Evolutionary conservation across 2,113 vertebrate species (phyloP), one percentile per base, ranked within the genome.

Genomic region (Craseonycteris thonglongyai): DNA sequence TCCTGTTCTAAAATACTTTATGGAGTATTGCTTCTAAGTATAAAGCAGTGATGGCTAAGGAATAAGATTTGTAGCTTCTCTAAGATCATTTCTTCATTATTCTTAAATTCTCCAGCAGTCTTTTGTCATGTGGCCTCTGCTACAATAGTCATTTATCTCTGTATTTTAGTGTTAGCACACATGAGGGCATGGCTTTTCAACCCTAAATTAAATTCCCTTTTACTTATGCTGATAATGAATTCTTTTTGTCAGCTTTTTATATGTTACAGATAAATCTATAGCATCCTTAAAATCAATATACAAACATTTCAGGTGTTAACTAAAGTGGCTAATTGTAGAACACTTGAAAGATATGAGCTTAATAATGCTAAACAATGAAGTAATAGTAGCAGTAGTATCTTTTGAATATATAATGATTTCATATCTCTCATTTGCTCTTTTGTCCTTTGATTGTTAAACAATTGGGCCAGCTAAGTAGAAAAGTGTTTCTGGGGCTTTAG

Each of bases 281-380:
- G 22, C 22, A 59, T 68, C 22, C 21, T 84, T 95, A 71, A 93
- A 96, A 94, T 83, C 26, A 66, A 56, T 71, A 88, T 24, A 71
- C 30, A 61, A 71, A 74, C 74, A 85, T 63, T 71, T 42, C 24
- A 59, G 6, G 16, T 80, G 30, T 69, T 85, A 88, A 22, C 19
- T 42, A 63, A n/a, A n/a, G n/a, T n/a, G 26, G 14, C 2, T 76
- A 72, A 19, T 40, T 51, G 7, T 45, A 79, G 5, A 85, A 85
- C 8, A 40, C 38, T 95, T 88, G 38, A 86, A 78, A 84, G 95
- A 56, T 61, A 88, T 72, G 45, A 42, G 12, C 19, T 74, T 95
- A 71, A 47, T 22, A 22, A 42, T 56, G 5, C 66, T 83, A 87
- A 88, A 85, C 66, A 87, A 90, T 68, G 78, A 76, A 75, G 21